These are phyloP conservation scores for Gymnodraco acuticeps DNA, from an alignment of 2,797 vertebrate genomes.

Conservation along the genomic window DNA sequence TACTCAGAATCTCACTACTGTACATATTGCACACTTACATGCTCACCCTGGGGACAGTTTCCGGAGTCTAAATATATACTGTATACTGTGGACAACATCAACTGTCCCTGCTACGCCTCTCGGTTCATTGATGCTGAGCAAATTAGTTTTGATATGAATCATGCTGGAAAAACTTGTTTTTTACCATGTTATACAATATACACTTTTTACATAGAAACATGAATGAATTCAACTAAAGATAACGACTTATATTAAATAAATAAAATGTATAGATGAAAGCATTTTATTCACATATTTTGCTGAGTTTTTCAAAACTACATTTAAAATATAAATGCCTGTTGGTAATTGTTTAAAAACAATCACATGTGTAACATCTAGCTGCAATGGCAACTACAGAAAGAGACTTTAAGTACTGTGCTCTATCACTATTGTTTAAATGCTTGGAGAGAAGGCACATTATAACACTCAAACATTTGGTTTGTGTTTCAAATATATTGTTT, in stretches of 20 bases:
- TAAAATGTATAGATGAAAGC: neutral
- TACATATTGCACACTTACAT: constrained; percentile 61
- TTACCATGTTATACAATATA: neutral
- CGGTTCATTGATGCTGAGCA: constrained; percentile 56
- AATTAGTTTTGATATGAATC: constrained; percentile 30
- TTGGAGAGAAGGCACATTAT: neutral
- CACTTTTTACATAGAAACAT: neutral
- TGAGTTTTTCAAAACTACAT: neutral
- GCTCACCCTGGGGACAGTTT: constrained; percentile 66
- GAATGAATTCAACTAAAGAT: neutral
- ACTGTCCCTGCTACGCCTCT: constrained; percentile 53
- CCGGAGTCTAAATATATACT: constrained; percentile 73
- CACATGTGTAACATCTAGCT: neutral
- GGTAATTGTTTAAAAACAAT: neutral
- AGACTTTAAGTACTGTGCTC: neutral
- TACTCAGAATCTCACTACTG: constrained; percentile 52
- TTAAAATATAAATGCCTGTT: neutral
- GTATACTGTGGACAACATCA: constrained; percentile 63
- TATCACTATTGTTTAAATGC: neutral
- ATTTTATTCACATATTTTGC: neutral
- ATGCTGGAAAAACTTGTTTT: constrained; percentile 1
- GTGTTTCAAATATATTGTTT: neutral
- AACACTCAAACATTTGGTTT: neutral
- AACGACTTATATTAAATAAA: neutral
- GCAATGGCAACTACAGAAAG: too few species aligned